phyloP scores from a whole-genome alignment of 2,888 invertebrate species.

The Sipha maydis region DNA sequence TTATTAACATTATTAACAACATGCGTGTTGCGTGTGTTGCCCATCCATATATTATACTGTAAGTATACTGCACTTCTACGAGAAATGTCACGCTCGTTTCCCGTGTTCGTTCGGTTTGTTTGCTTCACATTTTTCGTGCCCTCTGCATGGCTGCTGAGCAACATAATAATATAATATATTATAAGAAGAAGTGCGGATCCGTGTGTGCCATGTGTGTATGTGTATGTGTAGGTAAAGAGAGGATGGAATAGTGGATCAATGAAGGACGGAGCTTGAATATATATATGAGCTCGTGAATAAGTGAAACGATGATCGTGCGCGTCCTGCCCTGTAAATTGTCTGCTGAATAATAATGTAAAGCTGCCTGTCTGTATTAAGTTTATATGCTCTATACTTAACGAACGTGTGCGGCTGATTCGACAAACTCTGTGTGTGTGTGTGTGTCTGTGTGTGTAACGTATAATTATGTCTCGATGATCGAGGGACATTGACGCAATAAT shows the following conservation, averaged over 20 bases:
- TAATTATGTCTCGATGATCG: neutral
- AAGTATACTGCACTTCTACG: too few species aligned
- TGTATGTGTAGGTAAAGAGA: too few species aligned
- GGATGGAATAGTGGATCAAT: neutral
- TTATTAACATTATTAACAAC: too few species aligned
- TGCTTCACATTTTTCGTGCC: neutral
- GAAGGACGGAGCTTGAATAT: neutral
- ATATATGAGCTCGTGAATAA: neutral
- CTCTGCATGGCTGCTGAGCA: neutral
- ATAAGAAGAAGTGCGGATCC: neutral
- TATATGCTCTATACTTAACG: too few species aligned
- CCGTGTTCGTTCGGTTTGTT: neutral
- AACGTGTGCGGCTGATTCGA: too few species aligned
- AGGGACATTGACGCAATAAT: neutral
- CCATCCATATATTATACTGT: too few species aligned
- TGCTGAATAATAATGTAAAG: conserved; percentile 35
- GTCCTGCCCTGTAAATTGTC: neutral
- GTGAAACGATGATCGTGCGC: neutral
- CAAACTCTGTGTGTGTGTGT: too few species aligned
- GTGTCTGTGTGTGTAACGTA: neutral
- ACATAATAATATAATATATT: neutral
- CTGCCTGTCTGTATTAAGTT: neutral
- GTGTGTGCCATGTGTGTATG: neutral
- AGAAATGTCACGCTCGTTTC: too few species aligned
- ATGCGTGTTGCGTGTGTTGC: too few species aligned